phyloP scores from a whole-genome alignment of 1,140 invertebrate species.

The Drosophila nebulosa region DNA sequence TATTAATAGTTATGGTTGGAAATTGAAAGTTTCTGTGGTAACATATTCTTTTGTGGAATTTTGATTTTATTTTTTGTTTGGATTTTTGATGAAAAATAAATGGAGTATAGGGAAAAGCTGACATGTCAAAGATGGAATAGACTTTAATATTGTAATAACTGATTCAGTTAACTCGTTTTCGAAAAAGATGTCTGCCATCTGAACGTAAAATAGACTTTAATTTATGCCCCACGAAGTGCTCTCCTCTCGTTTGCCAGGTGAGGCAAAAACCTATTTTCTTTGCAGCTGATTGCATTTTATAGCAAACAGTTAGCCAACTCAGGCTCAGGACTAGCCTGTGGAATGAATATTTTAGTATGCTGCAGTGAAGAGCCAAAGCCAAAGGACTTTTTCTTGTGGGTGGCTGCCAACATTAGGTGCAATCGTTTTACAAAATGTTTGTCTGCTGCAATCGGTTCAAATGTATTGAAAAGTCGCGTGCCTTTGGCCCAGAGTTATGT shows the following conservation, averaged over 20 bases:
- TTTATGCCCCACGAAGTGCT: conserved; percentile 59
- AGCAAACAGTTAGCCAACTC: conserved; percentile 43
- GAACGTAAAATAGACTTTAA: conserved; percentile 49
- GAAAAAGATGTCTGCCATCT: conserved; percentile 21
- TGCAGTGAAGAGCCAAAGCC: conserved; percentile 13
- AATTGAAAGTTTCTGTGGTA: conserved; percentile 19
- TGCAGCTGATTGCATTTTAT: conserved; percentile 78
- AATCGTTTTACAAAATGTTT: not conserved
- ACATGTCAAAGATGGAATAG: not conserved
- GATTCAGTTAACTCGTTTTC: not conserved
- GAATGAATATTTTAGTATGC: conserved; percentile 67
- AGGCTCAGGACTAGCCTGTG: conserved; percentile 14
- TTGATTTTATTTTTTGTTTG: not conserved
- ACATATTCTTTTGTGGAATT: conserved; percentile 57
- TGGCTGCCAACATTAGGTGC: not conserved
- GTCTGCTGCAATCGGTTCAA: conserved; percentile 5
- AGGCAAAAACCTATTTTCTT: conserved; percentile 69
- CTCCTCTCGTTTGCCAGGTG: conserved; percentile 45
- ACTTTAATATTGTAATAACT: not conserved
- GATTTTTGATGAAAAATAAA: conserved; percentile 19
- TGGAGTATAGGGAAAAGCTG: not conserved
- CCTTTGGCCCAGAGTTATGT: conserved; percentile 40
- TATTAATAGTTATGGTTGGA: conserved; percentile 25
- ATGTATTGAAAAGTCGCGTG: conserved; percentile 46
- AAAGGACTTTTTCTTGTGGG: not conserved